phyloP scores from a whole-genome alignment of 1,140 invertebrate genomes.

The Dufourea novaeangliae region DNA sequence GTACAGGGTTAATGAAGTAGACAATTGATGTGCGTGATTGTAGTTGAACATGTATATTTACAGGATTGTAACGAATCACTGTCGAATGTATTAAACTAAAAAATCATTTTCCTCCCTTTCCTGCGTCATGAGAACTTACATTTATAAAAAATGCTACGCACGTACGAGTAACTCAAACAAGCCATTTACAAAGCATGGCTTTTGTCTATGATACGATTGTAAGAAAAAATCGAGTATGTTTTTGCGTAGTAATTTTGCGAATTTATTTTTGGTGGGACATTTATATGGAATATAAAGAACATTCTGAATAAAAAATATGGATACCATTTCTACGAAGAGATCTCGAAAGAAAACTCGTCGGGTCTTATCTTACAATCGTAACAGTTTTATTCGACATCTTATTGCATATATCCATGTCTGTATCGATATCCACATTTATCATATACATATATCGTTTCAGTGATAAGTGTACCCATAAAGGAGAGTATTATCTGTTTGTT shows the following conservation, averaged over 20 bases:
- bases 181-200: conserved; percentile 52
- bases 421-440: conserved; percentile 47
- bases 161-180: conserved; percentile 42
- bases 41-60: conserved; percentile 66
- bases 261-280: not conserved
- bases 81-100: conserved; percentile 69
- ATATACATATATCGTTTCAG: conserved; percentile 32
- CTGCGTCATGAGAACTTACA: conserved; percentile 26
- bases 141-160: conserved; percentile 54
- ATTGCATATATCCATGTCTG: conserved; percentile 29
- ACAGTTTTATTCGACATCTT: conserved; percentile 36
- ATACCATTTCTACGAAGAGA: not conserved
- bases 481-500: conserved; percentile 34
- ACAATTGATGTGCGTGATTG: not conserved
- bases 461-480: conserved; percentile 37
- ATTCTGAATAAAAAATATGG: not conserved
- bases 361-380: conserved; percentile 54
- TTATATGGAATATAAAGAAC: no score
- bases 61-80: conserved; percentile 66
- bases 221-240: conserved; percentile 48
- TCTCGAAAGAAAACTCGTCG: not conserved
- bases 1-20: conserved; percentile 22
- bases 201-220: conserved; percentile 43
- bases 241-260: not conserved
- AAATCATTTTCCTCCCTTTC: conserved; percentile 34